These are phyloP conservation scores for Lamellibrachia columna DNA, from an alignment of 2,888 invertebrate species.

Conservation along the genomic window DNA sequence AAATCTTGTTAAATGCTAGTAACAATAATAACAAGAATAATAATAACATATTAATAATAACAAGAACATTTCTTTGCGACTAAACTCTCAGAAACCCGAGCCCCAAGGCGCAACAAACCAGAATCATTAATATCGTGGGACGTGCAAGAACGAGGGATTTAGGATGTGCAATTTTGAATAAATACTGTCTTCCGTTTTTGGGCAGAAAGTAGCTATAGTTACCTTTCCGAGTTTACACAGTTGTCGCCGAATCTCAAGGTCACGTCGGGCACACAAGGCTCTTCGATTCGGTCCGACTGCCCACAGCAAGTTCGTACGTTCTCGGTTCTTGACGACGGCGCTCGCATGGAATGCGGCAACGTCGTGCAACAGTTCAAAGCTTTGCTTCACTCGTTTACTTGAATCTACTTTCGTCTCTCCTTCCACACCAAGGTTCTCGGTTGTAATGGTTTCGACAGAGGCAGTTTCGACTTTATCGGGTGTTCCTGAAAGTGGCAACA, in stretches of 20 bases:
- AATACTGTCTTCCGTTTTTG: too few species aligned
- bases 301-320: slow-evolving; percentile 70
- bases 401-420: neutral
- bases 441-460: neutral
- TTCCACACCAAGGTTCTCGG: neutral
- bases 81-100: too few species aligned
- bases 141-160: too few species aligned
- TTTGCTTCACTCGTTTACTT: slow-evolving; percentile 4
- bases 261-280: slow-evolving; percentile 82
- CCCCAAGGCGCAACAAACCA: too few species aligned
- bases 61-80: too few species aligned
- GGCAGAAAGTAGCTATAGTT: neutral
- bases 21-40: too few species aligned
- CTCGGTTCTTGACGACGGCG: slow-evolving; percentile 49
- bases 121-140: too few species aligned
- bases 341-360: slow-evolving; percentile 59
- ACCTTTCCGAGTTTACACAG: slow-evolving; percentile 66
- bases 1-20: too few species aligned
- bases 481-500: neutral
- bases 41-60: too few species aligned
- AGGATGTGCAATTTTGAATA: too few species aligned
- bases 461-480: neutral
- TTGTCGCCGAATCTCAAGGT: slow-evolving; percentile 74
- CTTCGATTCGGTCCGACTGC: slow-evolving; percentile 80
- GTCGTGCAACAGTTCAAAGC: slow-evolving; percentile 41